Evolutionary conservation across 2,888 invertebrate genomes (phyloP), one percentile per base, ranked within the genome.

Genomic region (Polia nebulosa): DNA sequence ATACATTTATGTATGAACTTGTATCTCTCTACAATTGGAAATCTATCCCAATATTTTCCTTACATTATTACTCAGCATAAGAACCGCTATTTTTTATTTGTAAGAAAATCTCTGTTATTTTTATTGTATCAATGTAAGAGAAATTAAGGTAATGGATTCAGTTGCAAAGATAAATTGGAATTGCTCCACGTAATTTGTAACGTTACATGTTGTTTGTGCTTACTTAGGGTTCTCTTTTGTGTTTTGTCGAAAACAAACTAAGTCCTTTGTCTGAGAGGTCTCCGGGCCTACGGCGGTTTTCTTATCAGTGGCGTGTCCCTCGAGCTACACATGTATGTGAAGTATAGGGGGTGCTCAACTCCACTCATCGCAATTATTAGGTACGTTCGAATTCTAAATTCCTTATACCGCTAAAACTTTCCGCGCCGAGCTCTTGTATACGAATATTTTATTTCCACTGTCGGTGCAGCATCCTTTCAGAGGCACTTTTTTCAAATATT

Each of bases 221-320:
- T 91, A 87, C 88, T 88, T 88, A 89, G 90, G 91, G 88, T 88
- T 87, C 87, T 88, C 90, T 92, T 93, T 93, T 94, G 92, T 92
- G 88, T 90, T 89, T 88, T 83, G 87, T 83, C 80, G 87, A 90
- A 91, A 90, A 90, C 90, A 92, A 92, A 91, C 90, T 88, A 89
- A 89, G 89, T 89, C 90, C 91, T 93, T 93, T 93, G 93, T 93
- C 87, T 87, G 87, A 71, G 78, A 78, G 83, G 82, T 81, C 84
- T 85, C 77, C 78, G 80, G 82, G 88, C 93, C 92, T 87, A 85
- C 85, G 89, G 93, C 91, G 88, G 89, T 91, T 89, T 92, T 88
- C 93, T 91, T 92, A 92, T 92, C 92, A 85, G 81, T 80, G 83
- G 80, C 71, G 82, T 77, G 86, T 81, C 87, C 88, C 86, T 85